Evolutionary conservation across 2,797 vertebrate species (phyloP), one percentile per base, ranked within the genome.

Genomic region (Silurus aristotelis): DNA sequence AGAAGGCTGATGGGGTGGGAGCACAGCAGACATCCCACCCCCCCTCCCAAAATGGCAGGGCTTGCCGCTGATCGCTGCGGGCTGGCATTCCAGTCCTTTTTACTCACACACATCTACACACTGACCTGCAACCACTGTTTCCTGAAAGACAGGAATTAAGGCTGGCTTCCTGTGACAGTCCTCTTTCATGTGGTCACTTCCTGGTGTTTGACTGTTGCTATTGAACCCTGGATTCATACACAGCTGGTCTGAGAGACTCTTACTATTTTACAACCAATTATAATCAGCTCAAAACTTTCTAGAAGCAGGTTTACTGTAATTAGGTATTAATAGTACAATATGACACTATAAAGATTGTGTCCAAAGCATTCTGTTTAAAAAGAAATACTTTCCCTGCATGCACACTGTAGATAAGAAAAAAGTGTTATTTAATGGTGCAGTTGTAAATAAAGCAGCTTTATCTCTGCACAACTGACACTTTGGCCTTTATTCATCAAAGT

Each of bases 181-280:
- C 90, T 89, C 94, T 95, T 95, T 95, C 92, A 95, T 95, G 95
- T 95, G 94, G 94, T 94, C 93, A 95, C 94, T 95, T 95, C 94
- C 94, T 94, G 72, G 80, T 94, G 93, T 94, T 94, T 92, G 92
- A 90, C 92, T 91, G 89, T 91, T 38, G 27, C 88, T 19, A 80
- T 90, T 92, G 86, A 88, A 58, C 27, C 46, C 38, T 6, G 58
- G 75, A 27, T 86, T 81, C 85, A 88, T 86, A 84, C 12, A 79
- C 2, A 75, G 82, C 10, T 46, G 48, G 25, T 76, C 63, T 79
- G 46, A 78, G 79, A 68, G 19, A 31, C 55, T 52, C n/a, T n/a
- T 43, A 22, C 4, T 20, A 17, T 46, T 83, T 31, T 66, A 86
- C n/a, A 68, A n/a, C n/a, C 66, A 25, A 38, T 27, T 6, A 58